Conservation (phyloP, 1,140 invertebrate genomes). For the Oppia nitens region DNA sequence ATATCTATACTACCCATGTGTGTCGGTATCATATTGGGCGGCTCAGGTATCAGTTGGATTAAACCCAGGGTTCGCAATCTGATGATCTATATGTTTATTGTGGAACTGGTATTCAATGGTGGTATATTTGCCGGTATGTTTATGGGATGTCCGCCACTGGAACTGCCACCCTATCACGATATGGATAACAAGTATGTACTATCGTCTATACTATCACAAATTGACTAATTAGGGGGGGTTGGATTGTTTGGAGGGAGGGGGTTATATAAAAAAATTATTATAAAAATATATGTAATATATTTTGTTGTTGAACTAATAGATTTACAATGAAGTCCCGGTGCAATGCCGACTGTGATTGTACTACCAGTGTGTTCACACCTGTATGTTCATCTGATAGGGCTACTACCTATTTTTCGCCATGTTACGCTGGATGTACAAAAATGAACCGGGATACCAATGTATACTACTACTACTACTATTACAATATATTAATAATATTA, state of each 20-base stretch:
- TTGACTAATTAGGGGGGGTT: too few relatives aligned
- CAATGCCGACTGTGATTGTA: constrained; percentile 23
- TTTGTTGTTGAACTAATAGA: neutral
- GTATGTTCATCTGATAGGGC: constrained; percentile 53
- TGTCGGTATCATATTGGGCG: constrained; percentile 47
- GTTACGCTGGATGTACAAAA: constrained; percentile 57
- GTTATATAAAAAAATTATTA: too few relatives aligned
- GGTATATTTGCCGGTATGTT: constrained; percentile 3
- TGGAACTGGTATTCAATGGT: constrained; percentile 34
- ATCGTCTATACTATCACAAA: too few relatives aligned
- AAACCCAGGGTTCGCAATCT: constrained; percentile 47
- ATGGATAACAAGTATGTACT: neutral
- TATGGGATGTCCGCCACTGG: neutral
- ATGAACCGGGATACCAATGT: neutral
- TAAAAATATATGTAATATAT: too few relatives aligned
- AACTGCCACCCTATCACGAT: neutral
- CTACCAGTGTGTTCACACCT: constrained; percentile 29
- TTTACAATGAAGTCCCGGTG: constrained; percentile 28
- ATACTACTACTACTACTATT: too few relatives aligned
- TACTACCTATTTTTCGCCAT: constrained; percentile 64
- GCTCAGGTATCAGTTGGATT: constrained; percentile 46
- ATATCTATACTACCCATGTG: constrained; percentile 51
- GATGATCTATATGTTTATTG: constrained; percentile 51
- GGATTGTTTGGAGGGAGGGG: too few relatives aligned
- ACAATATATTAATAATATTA: too few relatives aligned